phyloP scores from a whole-genome alignment of 2,113 vertebrate genomes.

The Pluvianellus socialis region DNA sequence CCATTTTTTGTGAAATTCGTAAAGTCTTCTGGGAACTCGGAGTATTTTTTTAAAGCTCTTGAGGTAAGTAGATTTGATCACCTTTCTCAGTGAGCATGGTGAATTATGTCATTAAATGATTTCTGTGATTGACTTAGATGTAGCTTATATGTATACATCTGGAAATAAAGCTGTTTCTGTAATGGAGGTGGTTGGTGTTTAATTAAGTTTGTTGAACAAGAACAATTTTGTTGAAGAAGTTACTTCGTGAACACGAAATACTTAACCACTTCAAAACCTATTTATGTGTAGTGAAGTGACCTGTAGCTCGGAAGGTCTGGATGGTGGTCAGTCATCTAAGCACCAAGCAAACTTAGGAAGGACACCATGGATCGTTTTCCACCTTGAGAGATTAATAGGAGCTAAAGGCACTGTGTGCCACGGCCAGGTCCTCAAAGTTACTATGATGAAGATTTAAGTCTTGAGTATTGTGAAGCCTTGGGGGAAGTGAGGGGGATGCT shows the following conservation, averaged over 20 bases:
- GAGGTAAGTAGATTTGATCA: slow-evolving; percentile 77
- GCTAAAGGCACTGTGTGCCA: not conserved
- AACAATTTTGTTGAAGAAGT: not conserved
- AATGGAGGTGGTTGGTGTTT: not conserved
- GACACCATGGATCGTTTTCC: not conserved
- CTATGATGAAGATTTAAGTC: not conserved
- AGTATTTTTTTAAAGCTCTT: slow-evolving; percentile 84
- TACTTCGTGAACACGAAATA: not conserved
- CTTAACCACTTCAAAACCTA: accelerated
- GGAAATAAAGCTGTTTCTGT: not conserved
- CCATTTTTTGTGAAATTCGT: slow-evolving; percentile 91
- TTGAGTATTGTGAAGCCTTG: not conserved
- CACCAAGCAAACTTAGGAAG: not conserved
- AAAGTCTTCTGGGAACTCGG: slow-evolving; percentile 73
- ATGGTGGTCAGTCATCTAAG: not conserved
- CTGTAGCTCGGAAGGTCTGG: not conserved
- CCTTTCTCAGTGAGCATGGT: too few relatives aligned
- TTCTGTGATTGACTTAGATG: not conserved
- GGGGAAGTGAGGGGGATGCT: not conserved
- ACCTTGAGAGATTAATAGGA: not conserved
- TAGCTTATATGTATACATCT: accelerated
- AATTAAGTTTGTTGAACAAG: not conserved
- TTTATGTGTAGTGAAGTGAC: not conserved
- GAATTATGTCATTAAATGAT: not conserved
- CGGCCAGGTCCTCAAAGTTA: not conserved